Evolutionary conservation across 2,113 vertebrate species (phyloP).

Genomic region (Scomber scombrus): DNA sequence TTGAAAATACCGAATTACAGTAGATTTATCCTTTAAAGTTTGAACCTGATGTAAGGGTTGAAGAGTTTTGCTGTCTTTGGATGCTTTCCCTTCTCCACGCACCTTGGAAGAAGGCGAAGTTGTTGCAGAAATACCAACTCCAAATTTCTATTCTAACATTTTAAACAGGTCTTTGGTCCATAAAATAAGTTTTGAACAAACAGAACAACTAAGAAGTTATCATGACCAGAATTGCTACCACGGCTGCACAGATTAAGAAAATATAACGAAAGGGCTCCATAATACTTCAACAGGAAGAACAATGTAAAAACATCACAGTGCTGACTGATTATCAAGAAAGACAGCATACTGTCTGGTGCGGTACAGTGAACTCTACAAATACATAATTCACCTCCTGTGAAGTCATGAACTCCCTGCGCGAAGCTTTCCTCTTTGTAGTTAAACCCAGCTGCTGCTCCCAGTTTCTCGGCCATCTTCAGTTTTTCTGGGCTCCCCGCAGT

Average conservation of each 20-base stretch:
- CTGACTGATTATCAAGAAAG: neutral
- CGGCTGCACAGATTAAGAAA: neutral
- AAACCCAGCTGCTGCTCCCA: constrained; percentile 87
- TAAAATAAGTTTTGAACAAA: too few species aligned
- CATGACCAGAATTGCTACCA: neutral
- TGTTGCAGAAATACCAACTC: too few species aligned
- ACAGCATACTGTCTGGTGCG: neutral
- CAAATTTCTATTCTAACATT: too few species aligned
- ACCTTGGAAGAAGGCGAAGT: too few species aligned
- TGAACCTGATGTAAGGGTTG: too few species aligned
- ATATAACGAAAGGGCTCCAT: neutral
- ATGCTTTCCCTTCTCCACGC: too few species aligned
- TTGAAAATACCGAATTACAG: too few species aligned
- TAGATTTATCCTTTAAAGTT: too few species aligned
- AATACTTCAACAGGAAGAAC: neutral
- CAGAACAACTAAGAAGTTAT: too few species aligned
- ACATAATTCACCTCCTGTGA: constrained; percentile 85
- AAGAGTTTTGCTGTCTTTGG: too few species aligned
- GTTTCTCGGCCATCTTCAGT: constrained; percentile 76
- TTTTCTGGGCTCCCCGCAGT: constrained; percentile 88
- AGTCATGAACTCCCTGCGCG: constrained; percentile 80
- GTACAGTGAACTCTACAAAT: neutral
- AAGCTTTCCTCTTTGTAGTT: constrained; percentile 89
- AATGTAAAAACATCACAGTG: neutral
- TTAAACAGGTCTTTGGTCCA: too few species aligned